Conservation (phyloP, 2,797 vertebrate species). For the Rallus crepitans region DNA sequence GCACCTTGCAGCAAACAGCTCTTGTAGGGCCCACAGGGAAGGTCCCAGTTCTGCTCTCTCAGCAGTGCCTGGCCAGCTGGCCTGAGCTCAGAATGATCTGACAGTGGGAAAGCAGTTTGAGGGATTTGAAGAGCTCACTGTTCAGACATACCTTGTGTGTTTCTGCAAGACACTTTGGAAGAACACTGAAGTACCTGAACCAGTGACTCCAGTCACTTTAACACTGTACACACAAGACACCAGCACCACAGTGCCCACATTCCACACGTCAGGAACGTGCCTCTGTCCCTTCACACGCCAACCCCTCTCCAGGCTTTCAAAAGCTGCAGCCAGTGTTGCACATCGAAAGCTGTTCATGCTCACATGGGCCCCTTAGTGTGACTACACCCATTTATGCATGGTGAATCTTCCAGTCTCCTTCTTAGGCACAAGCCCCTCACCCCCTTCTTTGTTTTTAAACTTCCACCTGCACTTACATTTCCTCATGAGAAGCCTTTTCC, state of each 20-base stretch:
- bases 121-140: neutral
- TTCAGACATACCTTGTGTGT: neutral
- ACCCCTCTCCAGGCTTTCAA: neutral
- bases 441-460: neutral
- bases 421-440: accelerated
- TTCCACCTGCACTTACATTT: neutral
- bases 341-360: neutral
- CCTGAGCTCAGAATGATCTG: neutral
- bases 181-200: neutral
- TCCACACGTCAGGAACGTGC: accelerated
- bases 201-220: neutral
- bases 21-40: neutral
- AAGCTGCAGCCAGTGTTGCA: neutral
- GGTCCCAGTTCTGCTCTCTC: neutral
- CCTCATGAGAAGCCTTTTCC: neutral
- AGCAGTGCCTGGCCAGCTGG: neutral
- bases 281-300: neutral
- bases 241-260: neutral
- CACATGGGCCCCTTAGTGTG: neutral
- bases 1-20: neutral
- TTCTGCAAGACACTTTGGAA: neutral
- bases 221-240: accelerated
- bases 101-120: neutral
- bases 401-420: neutral
- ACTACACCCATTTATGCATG: accelerated